Conservation (phyloP, 2,797 vertebrate genomes). For the Coregonus suidteri region DNA sequence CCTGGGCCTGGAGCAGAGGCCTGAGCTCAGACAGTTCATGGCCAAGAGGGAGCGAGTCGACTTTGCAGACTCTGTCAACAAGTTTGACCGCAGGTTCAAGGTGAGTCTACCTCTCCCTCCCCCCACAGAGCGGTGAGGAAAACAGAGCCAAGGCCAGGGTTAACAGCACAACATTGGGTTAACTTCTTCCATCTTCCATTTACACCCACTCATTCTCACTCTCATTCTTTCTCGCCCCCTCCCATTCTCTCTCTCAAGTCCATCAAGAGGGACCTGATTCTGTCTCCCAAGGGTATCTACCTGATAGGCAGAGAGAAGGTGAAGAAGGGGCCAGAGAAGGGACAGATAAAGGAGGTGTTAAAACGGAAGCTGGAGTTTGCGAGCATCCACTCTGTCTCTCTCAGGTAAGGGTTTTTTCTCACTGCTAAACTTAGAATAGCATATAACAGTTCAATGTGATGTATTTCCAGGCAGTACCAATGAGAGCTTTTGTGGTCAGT, state of each 20-base stretch:
- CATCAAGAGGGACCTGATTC: constrained; percentile 93
- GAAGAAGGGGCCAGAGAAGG: constrained; percentile 95
- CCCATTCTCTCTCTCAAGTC: constrained; percentile 67
- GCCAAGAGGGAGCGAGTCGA: constrained; percentile 89
- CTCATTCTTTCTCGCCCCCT: constrained; percentile 2
- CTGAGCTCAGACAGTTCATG: constrained; percentile 92
- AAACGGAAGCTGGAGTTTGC: constrained; percentile 92
- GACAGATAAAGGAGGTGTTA: constrained; percentile 91
- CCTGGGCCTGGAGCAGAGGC: constrained; percentile 91
- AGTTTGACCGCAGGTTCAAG: constrained; percentile 97
- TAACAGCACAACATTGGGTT: not conserved
- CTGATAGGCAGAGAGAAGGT: constrained; percentile 94
- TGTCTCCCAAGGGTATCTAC: constrained; percentile 91
- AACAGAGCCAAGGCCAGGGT: not conserved
- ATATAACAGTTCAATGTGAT: not conserved
- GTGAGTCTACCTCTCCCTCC: constrained; percentile 60
- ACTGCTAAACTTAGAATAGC: not conserved
- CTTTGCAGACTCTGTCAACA: constrained; percentile 91
- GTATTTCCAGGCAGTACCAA: not conserved
- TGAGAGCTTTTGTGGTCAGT: constrained; percentile 6
- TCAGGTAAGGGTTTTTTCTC: constrained; percentile 79
- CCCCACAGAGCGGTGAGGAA: not conserved
- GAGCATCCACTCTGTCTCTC: constrained; percentile 79
- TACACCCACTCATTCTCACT: constrained; percentile 30
- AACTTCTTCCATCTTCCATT: constrained; percentile 1